A percentile compares a stretch with the other conserved stretches of the same genome.
Evolutionary conservation across 2,797 vertebrate species (phyloP).

Genomic region (Sebastes variabilis): DNA sequence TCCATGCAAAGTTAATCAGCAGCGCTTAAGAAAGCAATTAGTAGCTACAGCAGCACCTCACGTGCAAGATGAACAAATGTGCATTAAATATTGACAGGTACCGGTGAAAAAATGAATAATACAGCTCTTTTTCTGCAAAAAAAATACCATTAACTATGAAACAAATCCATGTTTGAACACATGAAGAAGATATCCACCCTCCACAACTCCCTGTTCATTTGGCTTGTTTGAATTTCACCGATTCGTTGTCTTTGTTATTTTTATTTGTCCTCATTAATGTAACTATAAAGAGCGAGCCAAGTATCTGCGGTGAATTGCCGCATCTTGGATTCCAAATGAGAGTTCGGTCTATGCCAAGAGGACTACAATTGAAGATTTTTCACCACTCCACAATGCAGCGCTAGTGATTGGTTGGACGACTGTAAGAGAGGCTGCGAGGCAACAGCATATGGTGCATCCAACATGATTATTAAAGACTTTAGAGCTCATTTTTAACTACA

Average conservation of each 20-base stretch:
- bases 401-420: conserved; percentile 15
- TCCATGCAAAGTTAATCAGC: conserved; percentile 69
- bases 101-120: neutral
- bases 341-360: conserved; percentile 19
- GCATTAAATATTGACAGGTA: conserved; percentile 22
- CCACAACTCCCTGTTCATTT: neutral
- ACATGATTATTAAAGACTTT: conserved; percentile 42
- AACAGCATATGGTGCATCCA: conserved; percentile 27
- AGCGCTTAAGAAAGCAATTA: conserved; percentile 69
- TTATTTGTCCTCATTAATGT: conserved; percentile 43
- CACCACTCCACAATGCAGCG: neutral
- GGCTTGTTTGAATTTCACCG: conserved; percentile 1
- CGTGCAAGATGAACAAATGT: conserved; percentile 26
- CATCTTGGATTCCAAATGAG: conserved; percentile 37
- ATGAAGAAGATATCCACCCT: neutral
- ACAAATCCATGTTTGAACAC: conserved; percentile 1
- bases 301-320: conserved; percentile 19
- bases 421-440: conserved; percentile 18
- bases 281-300: conserved; percentile 26
- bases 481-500: conserved; percentile 17
- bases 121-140: neutral
- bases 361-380: conserved; percentile 42
- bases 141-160: neutral
- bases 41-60: conserved; percentile 47
- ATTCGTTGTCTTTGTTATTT: conserved; percentile 37